Evolutionary conservation across 1,140 invertebrate species (phyloP).

Genomic region (Drosophila novamexicana): DNA sequence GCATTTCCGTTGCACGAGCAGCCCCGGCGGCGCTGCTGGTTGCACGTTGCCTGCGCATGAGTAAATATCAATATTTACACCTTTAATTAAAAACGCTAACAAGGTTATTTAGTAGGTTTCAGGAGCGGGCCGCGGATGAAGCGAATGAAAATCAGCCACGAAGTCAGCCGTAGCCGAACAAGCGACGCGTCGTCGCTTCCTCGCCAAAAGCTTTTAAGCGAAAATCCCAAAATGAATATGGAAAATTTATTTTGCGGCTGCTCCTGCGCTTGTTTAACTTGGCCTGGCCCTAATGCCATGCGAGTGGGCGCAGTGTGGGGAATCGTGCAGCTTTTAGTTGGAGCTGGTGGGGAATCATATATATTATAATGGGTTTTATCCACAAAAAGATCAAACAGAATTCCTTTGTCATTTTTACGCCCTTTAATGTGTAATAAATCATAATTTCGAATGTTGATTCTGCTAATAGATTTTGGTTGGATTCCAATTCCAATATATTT

Average conservation of each 20-base stretch:
- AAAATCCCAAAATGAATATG: constrained; percentile 71
- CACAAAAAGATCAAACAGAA: too few relatives aligned
- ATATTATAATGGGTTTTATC: too few relatives aligned
- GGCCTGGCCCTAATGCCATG: constrained; percentile 13
- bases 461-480: too few relatives aligned
- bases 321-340: constrained; percentile 1
- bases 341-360: too few relatives aligned
- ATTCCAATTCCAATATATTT: too few relatives aligned
- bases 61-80: constrained; percentile 84
- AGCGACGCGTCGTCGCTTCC: constrained; percentile 32
- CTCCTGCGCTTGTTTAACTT: constrained; percentile 33
- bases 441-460: too few relatives aligned
- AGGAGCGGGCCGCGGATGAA: neutral
- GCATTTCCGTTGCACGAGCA: constrained; percentile 63
- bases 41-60: constrained; percentile 48
- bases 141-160: constrained; percentile 56
- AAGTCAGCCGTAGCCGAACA: constrained; percentile 61
- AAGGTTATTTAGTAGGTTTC: constrained; percentile 77
- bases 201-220: constrained; percentile 73
- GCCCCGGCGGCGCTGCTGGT: constrained; percentile 21
- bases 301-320: neutral
- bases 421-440: too few relatives aligned
- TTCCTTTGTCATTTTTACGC: too few relatives aligned
- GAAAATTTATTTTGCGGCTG: constrained; percentile 50
- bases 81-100: constrained; percentile 84